Base-by-base conservation (phyloP, 2,113 vertebrate species). In the Oenanthe oenanthe region DNA sequence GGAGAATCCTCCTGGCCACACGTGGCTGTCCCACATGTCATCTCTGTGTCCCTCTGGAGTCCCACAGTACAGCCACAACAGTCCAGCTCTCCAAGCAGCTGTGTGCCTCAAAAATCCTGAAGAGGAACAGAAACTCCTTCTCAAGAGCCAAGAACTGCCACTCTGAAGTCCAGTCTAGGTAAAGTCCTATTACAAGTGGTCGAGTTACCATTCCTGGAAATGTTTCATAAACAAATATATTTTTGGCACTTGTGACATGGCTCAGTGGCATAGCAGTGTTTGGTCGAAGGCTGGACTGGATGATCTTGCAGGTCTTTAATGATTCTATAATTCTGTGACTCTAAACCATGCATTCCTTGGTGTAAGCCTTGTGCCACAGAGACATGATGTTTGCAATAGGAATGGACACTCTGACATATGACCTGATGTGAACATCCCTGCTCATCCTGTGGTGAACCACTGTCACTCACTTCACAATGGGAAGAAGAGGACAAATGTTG, bases 11-110 rank as follows among this genome's bases (percentile, higher is more conserved):
- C 2, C 8, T 54, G 34, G 60, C 56, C 40, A 73, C n/a, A 45
- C 0, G 0, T 21, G 8, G 13, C 11, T 63, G 34, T 56, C 32
- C 12, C 45, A 29, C 14, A 7, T 19, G 15, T 26, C 29, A 12
- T 40, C 11, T 43, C 21, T 0, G 0, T 9, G 14, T 80, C 21
- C 16, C 25, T 47, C 20, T 26, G 43, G 21, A 28, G 13, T 34
- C 4, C 6, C 10, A 17, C 13, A 26, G 22, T 47, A 15, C 26
- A 51, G 17, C 9, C 40, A 29, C 22, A 51, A 3, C 17, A 70
- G 10, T 5, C 7, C 63, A 65, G 28, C 24, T 42, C 26, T 45
- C 7, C 10, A 72, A 67, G 17, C 9, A 26, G 19, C 3, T 60
- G 10, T 65, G 29, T 83, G 20, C 10, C 50, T 40, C 40, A 38